These are phyloP conservation scores for Chinchilla lanigera DNA, from an alignment of 2,113 vertebrate species.

Conservation along the genomic window DNA sequence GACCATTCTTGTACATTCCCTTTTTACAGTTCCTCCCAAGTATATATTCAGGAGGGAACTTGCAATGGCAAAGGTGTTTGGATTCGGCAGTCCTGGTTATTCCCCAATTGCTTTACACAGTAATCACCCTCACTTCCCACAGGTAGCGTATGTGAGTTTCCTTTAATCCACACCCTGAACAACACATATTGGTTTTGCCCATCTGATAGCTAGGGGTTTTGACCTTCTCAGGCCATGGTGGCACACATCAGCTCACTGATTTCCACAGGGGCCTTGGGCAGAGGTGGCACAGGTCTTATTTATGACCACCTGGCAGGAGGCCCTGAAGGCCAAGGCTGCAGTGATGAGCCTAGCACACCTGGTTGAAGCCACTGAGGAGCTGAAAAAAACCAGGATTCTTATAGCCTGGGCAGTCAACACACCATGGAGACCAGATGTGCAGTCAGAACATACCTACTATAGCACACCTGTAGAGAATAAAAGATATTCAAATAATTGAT, in stretches of 20 bases:
- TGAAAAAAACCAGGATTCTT: neutral
- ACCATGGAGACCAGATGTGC: neutral
- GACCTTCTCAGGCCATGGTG: neutral
- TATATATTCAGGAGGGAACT: neutral
- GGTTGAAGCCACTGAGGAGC: neutral
- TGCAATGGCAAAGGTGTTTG: neutral
- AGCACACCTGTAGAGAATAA: neutral
- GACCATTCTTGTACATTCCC: neutral
- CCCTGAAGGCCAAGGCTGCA: neutral
- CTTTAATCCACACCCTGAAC: neutral
- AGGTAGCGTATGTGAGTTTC: neutral
- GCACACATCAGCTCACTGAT: neutral
- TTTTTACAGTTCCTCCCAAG: neutral
- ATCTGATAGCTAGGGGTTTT: neutral
- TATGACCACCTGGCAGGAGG: neutral
- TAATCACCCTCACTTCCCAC: neutral
- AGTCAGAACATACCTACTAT: neutral
- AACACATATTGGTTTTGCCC: neutral
- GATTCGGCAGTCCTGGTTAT: neutral
- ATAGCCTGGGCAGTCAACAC: neutral
- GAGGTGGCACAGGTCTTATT: neutral
- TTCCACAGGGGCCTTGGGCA: neutral
- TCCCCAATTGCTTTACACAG: neutral
- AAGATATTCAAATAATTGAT: neutral
- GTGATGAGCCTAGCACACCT: neutral